A percentile compares a stretch with the other conserved stretches of the same genome.
Evolutionary conservation across 2,113 vertebrate species (phyloP).

Genomic region (Indicator maculatus): DNA sequence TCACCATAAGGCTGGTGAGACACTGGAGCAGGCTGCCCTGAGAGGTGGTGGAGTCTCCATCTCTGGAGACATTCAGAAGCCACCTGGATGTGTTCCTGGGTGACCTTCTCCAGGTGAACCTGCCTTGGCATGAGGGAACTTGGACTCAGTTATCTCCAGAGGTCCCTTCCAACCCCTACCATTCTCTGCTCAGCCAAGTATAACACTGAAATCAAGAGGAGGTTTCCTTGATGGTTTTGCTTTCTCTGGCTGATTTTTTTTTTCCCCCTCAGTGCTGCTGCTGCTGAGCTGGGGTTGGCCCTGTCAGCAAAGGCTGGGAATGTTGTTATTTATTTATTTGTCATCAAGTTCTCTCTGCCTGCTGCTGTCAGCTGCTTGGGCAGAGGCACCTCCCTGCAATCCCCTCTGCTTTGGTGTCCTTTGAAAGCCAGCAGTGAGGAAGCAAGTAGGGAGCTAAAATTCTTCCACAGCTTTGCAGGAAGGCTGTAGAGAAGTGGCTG

Average conservation of each 20-base stretch:
- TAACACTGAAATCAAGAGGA: neutral
- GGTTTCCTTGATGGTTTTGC: neutral
- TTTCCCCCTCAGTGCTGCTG: neutral
- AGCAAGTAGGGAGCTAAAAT: neutral
- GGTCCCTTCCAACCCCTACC: too few relatives aligned
- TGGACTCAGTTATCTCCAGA: too few relatives aligned
- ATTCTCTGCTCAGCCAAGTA: neutral
- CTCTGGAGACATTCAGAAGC: too few relatives aligned
- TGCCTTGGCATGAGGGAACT: too few relatives aligned
- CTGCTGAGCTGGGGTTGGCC: neutral
- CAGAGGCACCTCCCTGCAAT: neutral
- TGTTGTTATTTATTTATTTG: neutral
- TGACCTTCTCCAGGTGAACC: too few relatives aligned
- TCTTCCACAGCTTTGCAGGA: neutral
- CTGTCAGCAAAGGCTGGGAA: neutral
- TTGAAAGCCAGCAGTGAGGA: rapidly evolving
- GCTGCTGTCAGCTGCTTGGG: neutral
- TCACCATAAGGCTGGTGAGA: too few relatives aligned
- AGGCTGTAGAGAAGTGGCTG: rapidly evolving
- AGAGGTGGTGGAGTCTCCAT: too few relatives aligned
- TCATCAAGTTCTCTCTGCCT: neutral
- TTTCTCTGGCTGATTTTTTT: neutral
- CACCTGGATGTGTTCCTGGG: too few relatives aligned
- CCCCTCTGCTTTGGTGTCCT: neutral
- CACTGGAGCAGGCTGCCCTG: too few relatives aligned